These are phyloP conservation scores for Boloria selene DNA, from an alignment of 2,888 invertebrate species.

Conservation along the genomic window DNA sequence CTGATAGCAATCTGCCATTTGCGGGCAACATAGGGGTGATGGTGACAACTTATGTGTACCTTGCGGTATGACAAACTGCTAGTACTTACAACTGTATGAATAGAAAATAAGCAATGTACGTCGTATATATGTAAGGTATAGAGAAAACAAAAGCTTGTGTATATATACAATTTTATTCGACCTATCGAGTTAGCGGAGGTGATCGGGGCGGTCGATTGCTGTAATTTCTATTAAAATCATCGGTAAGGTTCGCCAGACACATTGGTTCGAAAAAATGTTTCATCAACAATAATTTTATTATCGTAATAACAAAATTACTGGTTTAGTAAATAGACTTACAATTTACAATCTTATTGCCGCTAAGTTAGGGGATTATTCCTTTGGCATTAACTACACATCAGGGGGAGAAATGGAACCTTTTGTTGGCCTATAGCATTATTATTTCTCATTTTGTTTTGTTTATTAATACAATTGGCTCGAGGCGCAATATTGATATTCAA, in stretches of 20 bases:
- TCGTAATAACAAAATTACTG: conserved; percentile 82
- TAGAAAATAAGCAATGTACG: not conserved
- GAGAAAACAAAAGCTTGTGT: not conserved
- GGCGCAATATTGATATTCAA: conserved; percentile 83
- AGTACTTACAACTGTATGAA: conserved; percentile 18
- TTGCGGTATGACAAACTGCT: conserved; percentile 18
- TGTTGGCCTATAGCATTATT: conserved; percentile 83
- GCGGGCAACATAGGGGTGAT: conserved; percentile 45
- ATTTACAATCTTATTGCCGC: conserved; percentile 69
- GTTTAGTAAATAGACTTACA: conserved; percentile 64
- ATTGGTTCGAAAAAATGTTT: conserved; percentile 80
- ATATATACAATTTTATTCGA: conserved; percentile 20
- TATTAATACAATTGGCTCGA: conserved; percentile 83
- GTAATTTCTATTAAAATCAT: conserved; percentile 79
- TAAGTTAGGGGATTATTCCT: conserved; percentile 65
- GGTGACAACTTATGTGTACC: conserved; percentile 32
- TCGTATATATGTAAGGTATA: not conserved
- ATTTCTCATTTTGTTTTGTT: conserved; percentile 83
- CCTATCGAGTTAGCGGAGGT: conserved; percentile 70
- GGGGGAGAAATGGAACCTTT: conserved; percentile 82
- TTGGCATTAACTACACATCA: conserved; percentile 64
- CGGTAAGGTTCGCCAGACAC: conserved; percentile 80
- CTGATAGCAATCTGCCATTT: conserved; percentile 78
- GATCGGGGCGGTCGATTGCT: conserved; percentile 71
- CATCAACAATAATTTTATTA: conserved; percentile 83